Percentiles rank a stretch among this genome's conserved stretches.
phyloP scores from a whole-genome alignment of 2,113 vertebrate species.

The Vidua macroura region DNA sequence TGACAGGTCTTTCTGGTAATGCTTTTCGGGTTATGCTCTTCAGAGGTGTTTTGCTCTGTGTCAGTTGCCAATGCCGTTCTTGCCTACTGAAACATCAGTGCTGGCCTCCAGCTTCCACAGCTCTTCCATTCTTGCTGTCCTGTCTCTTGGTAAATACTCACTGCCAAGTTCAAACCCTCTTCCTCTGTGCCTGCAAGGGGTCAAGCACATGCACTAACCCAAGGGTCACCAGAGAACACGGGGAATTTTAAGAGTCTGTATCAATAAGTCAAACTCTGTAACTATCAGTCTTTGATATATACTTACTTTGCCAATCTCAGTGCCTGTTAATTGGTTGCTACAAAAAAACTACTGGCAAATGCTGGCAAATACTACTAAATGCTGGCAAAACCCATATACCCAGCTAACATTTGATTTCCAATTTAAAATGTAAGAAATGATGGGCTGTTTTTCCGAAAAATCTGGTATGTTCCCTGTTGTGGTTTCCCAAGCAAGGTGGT shows the following conservation, averaged over 20 bases:
- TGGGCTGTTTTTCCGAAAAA: background rate
- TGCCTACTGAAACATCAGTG: background rate
- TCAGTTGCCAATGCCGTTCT: background rate
- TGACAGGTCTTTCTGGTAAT: conserved; percentile 33
- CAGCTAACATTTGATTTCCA: background rate
- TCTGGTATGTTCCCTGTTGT: background rate
- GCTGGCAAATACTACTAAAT: background rate
- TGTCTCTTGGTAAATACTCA: background rate
- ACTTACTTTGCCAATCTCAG: background rate
- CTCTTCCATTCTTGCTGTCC: background rate
- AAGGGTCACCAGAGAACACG: background rate
- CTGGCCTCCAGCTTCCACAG: background rate
- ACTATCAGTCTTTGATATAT: background rate
- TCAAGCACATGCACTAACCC: background rate
- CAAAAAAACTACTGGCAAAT: background rate
- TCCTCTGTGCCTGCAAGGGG: background rate
- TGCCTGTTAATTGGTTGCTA: background rate
- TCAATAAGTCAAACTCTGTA: background rate
- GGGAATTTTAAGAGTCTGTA: background rate
- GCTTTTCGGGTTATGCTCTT: conserved; percentile 36
- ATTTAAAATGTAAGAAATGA: background rate
- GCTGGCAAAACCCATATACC: background rate
- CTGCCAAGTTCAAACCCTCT: background rate
- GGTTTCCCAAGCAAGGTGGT: background rate
- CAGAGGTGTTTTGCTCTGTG: conserved; percentile 13